Base-by-base conservation (phyloP, 2,113 vertebrate genomes). In the Phasianus colchicus region DNA sequence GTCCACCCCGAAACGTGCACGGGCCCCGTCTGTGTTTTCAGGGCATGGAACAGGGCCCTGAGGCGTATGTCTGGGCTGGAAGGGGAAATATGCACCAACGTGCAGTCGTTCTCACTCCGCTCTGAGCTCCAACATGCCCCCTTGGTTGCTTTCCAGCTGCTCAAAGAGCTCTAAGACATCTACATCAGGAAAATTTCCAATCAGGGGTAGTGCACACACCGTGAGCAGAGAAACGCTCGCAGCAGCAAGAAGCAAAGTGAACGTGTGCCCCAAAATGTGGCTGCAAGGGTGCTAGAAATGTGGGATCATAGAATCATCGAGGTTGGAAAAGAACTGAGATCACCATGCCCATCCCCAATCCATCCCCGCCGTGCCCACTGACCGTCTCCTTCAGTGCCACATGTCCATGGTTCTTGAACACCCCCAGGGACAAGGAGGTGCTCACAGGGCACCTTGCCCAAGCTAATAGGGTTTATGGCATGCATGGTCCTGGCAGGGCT, bases 201-300 rank as follows among this genome's bases (percentile, higher is more conserved):
- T 1, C 4, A 1, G 38, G 57, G 3, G 6, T 6, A 15, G 63
- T 1, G 32, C 24, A 11, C 0, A 1, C 45, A 10, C 9, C 0
- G 0, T 5, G 18, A 63, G 64, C 52, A 43, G 48, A 3, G 1
- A 17, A 55, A 29, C 0, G 0, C 30, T 29, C 15, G n/a, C 32
- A 58, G 66, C 21, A 48, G 57, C 50, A 40, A 4, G 70, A 15
- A 67, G 58, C 1, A 0, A 36, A 40, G 61, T 3, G 77, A 9
- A 18, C 3, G 1, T 5, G 24, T 13, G 8, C 34, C 25, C 10
- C 0, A 1, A 27, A 42, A 4, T 0, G 0, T 4, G 42, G 70
- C n/a, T 58, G 27, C 13, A 2, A 45, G 47, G 80, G 16, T 42
- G 70, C 54, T 76, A 0, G 0, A 54, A 54, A 30, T 27, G 9